These are phyloP conservation scores for Eupithecia insigniata DNA, from an alignment of 2,888 invertebrate species.

Conservation along the genomic window DNA sequence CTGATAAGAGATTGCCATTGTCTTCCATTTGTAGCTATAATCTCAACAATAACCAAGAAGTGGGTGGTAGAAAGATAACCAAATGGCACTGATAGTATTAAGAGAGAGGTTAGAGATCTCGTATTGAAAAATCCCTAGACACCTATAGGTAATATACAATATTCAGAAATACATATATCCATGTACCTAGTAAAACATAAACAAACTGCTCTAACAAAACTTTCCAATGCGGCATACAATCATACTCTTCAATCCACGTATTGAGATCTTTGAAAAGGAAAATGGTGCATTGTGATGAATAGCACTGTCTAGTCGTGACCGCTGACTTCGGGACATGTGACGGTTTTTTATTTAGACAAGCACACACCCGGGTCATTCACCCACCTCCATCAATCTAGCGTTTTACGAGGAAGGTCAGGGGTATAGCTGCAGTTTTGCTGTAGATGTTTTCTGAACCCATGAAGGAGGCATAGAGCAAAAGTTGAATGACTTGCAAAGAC, in stretches of 20 bases:
- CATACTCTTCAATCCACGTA: slow-evolving; percentile 17
- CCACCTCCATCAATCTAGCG: slow-evolving; percentile 59
- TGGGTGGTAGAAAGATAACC: not conserved
- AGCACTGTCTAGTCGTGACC: slow-evolving; percentile 27
- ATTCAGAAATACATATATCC: not conserved
- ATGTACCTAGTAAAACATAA: not conserved
- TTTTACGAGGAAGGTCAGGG: slow-evolving; percentile 77
- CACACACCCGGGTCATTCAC: slow-evolving; percentile 76
- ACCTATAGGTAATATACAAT: not conserved
- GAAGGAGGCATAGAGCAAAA: not conserved
- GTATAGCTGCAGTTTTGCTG: slow-evolving; percentile 55
- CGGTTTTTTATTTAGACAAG: slow-evolving; percentile 78
- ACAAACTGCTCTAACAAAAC: not conserved
- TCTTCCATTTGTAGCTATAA: slow-evolving; percentile 18
- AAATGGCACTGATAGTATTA: not conserved
- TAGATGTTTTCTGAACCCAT: slow-evolving; percentile 2
- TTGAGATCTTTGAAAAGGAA: slow-evolving; percentile 30
- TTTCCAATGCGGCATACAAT: slow-evolving; percentile 13
- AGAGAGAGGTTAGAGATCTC: not conserved
- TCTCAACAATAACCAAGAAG: slow-evolving; percentile 7
- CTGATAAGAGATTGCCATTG: slow-evolving; percentile 28
- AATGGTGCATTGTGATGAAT: slow-evolving; percentile 31
- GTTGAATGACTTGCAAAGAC: not conserved
- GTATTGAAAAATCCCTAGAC: not conserved
- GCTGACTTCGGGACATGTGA: slow-evolving; percentile 52